Evolutionary conservation across 2,797 vertebrate genomes (phyloP).

Genomic region (Taeniopygia guttata): DNA sequence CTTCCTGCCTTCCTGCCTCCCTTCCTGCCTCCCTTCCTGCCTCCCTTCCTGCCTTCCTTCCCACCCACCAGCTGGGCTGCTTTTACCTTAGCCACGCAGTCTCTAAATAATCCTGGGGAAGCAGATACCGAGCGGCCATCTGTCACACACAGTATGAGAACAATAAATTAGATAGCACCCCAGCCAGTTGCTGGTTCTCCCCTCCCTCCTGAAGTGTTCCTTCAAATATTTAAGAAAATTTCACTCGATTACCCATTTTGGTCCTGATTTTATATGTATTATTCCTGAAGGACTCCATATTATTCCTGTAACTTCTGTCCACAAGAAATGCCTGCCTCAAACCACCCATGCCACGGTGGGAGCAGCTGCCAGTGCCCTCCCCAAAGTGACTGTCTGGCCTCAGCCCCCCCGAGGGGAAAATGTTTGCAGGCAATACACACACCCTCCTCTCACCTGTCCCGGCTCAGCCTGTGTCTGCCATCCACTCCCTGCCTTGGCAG

Average conservation of each 20-base stretch:
- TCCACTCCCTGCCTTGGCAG: not conserved
- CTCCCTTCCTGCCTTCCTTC: too few species aligned
- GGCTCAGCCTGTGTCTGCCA: not conserved
- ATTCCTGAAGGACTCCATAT: not conserved
- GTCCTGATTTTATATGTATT: not conserved
- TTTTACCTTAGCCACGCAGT: not conserved
- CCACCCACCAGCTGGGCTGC: not conserved
- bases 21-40: too few species aligned
- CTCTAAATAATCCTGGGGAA: not conserved
- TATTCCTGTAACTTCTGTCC: not conserved
- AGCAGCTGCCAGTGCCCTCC: not conserved
- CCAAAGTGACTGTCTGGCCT: not conserved
- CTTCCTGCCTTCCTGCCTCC: too few species aligned
- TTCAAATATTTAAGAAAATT: not conserved
- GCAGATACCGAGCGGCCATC: not conserved
- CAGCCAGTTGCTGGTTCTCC: too few species aligned
- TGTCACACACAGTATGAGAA: not conserved
- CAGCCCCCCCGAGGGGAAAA: not conserved
- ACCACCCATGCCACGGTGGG: not conserved
- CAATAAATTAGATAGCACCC: not conserved
- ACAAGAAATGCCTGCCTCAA: not conserved
- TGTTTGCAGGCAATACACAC: accelerated
- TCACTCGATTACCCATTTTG: not conserved
- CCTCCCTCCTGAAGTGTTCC: not conserved
- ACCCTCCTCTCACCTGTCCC: not conserved